Conservation (phyloP, 2,113 vertebrate genomes). For the Sorex araneus region DNA sequence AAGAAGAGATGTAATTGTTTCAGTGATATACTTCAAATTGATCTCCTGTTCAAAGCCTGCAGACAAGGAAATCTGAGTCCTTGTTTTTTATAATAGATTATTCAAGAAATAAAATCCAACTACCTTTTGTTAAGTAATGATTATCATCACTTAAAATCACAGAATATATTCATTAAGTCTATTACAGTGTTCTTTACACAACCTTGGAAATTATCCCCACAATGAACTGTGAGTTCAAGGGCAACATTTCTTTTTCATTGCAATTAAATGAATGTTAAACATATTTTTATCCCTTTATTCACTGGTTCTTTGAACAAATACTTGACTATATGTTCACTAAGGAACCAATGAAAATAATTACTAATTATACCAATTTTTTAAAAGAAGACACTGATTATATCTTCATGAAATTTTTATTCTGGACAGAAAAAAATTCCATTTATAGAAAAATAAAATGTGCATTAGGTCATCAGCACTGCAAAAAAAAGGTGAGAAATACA, state of each 20-base stretch:
- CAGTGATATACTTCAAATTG: neutral
- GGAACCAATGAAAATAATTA: neutral
- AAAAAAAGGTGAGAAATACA: neutral
- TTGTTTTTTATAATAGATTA: neutral
- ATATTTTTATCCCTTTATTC: neutral
- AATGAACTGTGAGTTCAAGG: neutral
- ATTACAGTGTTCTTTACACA: neutral
- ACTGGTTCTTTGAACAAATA: conserved; percentile 29
- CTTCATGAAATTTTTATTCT: neutral
- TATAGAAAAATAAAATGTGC: conserved; percentile 33
- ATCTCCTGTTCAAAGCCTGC: conserved; percentile 30
- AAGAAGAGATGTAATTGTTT: neutral
- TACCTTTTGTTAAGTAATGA: neutral
- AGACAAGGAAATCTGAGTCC: neutral
- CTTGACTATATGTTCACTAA: neutral
- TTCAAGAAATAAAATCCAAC: conserved; percentile 29
- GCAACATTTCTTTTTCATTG: neutral
- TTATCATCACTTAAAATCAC: neutral
- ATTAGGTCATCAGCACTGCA: neutral
- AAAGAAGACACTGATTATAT: neutral
- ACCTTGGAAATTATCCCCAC: neutral
- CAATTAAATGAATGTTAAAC: neutral
- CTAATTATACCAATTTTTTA: neutral
- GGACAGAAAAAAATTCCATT: neutral
- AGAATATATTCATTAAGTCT: neutral